A percentile compares a stretch with the other conserved stretches of the same genome.
These are phyloP conservation scores for Coremacera marginata DNA, from an alignment of 2,888 invertebrate genomes.

Conservation along the genomic window DNA sequence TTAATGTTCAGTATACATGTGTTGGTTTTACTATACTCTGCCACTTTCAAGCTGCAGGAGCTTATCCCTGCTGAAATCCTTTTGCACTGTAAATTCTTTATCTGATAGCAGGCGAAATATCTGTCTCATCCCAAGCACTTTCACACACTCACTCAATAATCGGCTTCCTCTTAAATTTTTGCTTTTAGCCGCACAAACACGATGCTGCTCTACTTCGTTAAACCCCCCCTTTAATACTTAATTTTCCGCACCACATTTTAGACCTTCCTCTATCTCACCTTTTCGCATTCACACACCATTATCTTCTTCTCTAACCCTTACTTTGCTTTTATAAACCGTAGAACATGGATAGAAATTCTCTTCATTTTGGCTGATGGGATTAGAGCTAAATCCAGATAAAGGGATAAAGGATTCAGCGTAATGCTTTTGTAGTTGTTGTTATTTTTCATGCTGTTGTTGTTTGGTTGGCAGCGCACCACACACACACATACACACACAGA, in stretches of 20 bases:
- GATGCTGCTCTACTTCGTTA: not conserved
- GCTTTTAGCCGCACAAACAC: not conserved
- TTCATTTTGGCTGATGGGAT: slow-evolving; percentile 69
- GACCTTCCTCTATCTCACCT: not conserved
- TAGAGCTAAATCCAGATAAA: slow-evolving; percentile 70
- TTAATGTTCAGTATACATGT: too few species aligned
- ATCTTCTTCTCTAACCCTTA: not conserved
- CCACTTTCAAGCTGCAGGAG: not conserved
- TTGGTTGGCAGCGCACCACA: slow-evolving; percentile 34
- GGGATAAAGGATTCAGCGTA: slow-evolving; percentile 68
- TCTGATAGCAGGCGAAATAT: not conserved
- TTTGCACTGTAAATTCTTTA: slow-evolving; percentile 8
- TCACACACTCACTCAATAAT: too few species aligned
- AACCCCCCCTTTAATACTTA: not conserved
- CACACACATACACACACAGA: slow-evolving; percentile 35
- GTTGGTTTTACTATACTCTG: not conserved
- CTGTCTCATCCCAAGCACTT: not conserved
- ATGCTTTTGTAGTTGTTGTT: slow-evolving; percentile 51
- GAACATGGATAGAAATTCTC: slow-evolving; percentile 56
- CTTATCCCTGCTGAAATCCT: not conserved
- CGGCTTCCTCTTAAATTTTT: not conserved
- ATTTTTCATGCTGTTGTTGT: slow-evolving; percentile 20
- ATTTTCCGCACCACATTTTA: too few species aligned
- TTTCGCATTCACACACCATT: not conserved
- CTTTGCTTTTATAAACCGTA: not conserved